A percentile compares a stretch with the other conserved stretches of the same genome.
phyloP scores from a whole-genome alignment of 2,797 vertebrate genomes.

The Acrossocheilus wenchowensis region DNA sequence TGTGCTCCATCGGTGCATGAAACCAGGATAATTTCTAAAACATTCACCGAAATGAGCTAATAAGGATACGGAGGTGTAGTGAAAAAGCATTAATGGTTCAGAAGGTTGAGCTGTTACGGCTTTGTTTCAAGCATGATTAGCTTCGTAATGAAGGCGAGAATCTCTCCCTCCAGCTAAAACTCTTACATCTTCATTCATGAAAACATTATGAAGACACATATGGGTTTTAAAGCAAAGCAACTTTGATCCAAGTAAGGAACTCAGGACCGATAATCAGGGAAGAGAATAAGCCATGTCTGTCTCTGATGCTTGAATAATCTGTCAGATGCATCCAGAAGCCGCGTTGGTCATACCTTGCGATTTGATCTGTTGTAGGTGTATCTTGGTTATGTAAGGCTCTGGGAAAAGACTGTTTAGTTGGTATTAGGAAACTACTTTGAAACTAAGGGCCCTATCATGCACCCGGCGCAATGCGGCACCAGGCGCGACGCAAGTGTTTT shows the following conservation, averaged over 20 bases:
- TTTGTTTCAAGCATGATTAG: conserved; percentile 24
- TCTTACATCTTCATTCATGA: not conserved
- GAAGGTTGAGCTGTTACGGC: conserved; percentile 28
- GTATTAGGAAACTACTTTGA: not conserved
- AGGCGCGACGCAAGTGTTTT: too few relatives aligned
- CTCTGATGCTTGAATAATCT: not conserved
- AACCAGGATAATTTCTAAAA: conserved; percentile 10
- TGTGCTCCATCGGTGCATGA: conserved; percentile 14
- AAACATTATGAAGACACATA: not conserved
- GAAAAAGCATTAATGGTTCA: conserved; percentile 10
- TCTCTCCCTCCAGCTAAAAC: not conserved
- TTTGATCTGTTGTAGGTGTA: conserved; percentile 16
- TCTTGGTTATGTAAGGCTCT: not conserved
- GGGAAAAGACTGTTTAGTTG: not conserved
- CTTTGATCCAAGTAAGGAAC: not conserved
- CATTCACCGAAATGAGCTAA: conserved; percentile 2
- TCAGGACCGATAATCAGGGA: not conserved
- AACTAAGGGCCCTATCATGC: not conserved
- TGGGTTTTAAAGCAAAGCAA: not conserved
- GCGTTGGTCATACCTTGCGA: not conserved
- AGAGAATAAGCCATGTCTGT: not conserved
- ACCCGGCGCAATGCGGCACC: too few relatives aligned
- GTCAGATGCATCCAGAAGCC: not conserved
- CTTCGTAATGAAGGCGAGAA: not conserved
- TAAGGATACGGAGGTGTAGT: conserved; percentile 16